These are phyloP conservation scores for Patiria pectinifera DNA, from an alignment of 53 echinoderm and acorn worm genomes.

Conservation along the genomic window DNA sequence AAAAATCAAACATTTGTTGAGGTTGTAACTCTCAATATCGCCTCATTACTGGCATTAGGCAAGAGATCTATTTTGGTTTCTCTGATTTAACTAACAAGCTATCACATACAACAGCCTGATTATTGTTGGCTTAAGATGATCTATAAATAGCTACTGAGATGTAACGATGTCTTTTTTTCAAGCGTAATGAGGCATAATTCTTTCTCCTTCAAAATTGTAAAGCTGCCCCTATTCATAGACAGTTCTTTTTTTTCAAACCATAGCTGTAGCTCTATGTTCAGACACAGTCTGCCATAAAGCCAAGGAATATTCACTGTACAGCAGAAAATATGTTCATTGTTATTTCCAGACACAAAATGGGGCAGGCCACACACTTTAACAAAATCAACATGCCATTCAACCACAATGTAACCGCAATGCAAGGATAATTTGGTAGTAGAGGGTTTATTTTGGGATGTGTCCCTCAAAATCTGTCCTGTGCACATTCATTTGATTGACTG, in stretches of 20 bases:
- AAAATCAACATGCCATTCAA: conserved; percentile 15
- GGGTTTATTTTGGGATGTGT: conserved; percentile 9
- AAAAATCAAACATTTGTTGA: too few relatives aligned
- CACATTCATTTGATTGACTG: neutral
- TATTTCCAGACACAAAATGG: neutral
- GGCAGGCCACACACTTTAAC: conserved; percentile 11
- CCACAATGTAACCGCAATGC: conserved; percentile 5
- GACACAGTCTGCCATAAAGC: neutral
- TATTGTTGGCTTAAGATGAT: neutral
- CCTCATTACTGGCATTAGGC: neutral
- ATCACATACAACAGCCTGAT: neutral
- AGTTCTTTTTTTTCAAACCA: too few relatives aligned
- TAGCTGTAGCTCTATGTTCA: neutral
- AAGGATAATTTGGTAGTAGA: neutral
- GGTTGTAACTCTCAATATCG: too few relatives aligned
- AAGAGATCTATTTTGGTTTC: neutral
- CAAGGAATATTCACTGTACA: neutral
- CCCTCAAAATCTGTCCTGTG: neutral
- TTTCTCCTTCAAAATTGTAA: neutral
- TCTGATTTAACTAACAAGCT: neutral
- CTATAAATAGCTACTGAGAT: conserved; percentile 8
- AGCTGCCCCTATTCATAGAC: neutral
- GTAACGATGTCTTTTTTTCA: neutral
- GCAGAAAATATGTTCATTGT: neutral
- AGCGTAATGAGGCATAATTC: conserved; percentile 18